Base-by-base conservation (phyloP, 2,888 invertebrate genomes). In the Drosophila formosana region DNA sequence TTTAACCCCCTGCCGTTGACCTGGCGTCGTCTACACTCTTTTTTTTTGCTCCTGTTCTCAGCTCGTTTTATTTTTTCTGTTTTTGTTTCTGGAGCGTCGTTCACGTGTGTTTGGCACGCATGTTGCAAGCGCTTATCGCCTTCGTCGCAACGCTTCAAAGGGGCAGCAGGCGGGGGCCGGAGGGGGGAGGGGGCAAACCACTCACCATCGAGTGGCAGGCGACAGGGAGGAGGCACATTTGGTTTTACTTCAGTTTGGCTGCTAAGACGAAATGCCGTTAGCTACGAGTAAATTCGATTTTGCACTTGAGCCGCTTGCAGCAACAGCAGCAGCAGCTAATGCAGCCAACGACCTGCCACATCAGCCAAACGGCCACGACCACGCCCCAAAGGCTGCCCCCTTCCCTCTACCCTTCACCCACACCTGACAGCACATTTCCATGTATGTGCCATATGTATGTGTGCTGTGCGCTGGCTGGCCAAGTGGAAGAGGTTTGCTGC, bases 281-380 rank as follows among this genome's bases (percentile, higher is more conserved):
- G 87, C 77, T 68, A 65, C 67, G 78, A 72, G 74, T 69, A 86
- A 85, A 85, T 88, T 85, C 85, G 85, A 85, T 85, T 85, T 85
- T 85, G 89, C 85, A 85, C 85, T 85, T 83, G 87, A 88, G 89
- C 85, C 84, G 72, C 86, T 77, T 79, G 87, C 87, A 45, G 43
- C 55, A 45, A 32, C 55, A 55, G 28, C n/a, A 46, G 46, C 43
- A 25, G 46, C 30, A 74, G 85, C 87, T 88, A 85, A 88, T 85
- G 89, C 84, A 76, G 82, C 66, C 67, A 73, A 66, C 88, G 73
- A 75, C 79, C 79, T 81, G 68, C 69, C 74, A 49, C 62, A 63
- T 63, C 78, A 76, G 73, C 74, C 72, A 79, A 69, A 67, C 28
- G 34, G 47, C 57, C 57, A 37, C 41, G 18, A 66, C 61, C 76